phyloP scores from a whole-genome alignment of 2,113 vertebrate genomes.

The Opisthocomus hoazin region DNA sequence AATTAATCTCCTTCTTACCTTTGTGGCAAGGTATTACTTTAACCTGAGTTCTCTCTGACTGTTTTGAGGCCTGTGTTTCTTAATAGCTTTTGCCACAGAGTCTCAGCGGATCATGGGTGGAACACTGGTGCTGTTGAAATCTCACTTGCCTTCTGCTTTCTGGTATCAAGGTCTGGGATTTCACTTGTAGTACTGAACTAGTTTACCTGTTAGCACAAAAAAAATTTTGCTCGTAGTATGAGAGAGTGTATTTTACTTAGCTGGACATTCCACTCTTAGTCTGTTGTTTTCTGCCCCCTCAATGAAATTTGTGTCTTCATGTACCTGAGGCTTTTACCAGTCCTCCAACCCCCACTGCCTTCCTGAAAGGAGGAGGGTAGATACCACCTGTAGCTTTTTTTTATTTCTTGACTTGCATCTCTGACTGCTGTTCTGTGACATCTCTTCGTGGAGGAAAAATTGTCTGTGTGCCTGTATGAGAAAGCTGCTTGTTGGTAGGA shows the following conservation, averaged over 20 bases:
- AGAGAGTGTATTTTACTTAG: background rate
- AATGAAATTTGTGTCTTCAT: background rate
- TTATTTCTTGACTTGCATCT: background rate
- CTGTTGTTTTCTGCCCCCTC: background rate
- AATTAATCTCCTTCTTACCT: constrained; percentile 81
- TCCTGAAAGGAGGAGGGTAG: background rate
- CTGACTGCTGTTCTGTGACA: background rate
- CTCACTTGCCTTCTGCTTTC: background rate
- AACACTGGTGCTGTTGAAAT: background rate
- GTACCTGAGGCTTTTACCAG: background rate
- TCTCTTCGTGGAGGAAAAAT: background rate
- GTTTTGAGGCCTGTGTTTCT: background rate
- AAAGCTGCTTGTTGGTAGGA: background rate
- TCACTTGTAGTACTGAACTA: background rate
- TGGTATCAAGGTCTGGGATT: background rate
- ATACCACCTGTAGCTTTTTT: background rate
- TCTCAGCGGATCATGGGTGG: rapidly evolving
- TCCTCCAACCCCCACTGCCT: background rate
- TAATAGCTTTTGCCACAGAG: background rate
- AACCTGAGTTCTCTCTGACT: background rate
- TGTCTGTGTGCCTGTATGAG: background rate
- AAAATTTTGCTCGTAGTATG: background rate
- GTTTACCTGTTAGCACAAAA: background rate
- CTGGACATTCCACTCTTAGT: background rate
- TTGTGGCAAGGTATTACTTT: constrained; percentile 84